Conservation (phyloP, 2,113 vertebrate species). For the Macheiramphus alcinus region DNA sequence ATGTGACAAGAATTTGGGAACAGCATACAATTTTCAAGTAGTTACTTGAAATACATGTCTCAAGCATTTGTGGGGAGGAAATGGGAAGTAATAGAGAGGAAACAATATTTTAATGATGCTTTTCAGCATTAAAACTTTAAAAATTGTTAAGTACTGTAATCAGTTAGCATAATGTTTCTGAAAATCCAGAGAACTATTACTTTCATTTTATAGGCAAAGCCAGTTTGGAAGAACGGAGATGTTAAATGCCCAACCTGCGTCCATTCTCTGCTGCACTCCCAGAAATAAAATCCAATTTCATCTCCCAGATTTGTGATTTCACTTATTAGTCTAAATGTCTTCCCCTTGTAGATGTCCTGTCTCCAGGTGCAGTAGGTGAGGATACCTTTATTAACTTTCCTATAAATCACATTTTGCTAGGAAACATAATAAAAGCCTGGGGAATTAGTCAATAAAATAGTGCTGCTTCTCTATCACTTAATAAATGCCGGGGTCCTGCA, state of each 20-base stretch:
- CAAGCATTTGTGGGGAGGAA: not conserved
- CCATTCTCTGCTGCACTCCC: not conserved
- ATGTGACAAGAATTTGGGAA: not conserved
- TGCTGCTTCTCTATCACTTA: constrained; percentile 34
- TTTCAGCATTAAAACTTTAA: not conserved
- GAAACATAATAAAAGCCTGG: constrained; percentile 61
- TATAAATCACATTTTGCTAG: constrained; percentile 59
- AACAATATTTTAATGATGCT: not conserved
- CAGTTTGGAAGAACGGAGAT: not conserved
- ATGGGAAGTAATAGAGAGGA: not conserved
- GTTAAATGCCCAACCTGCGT: not conserved
- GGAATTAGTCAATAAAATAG: constrained; percentile 60
- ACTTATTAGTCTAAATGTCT: constrained; percentile 53
- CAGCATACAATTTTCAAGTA: not conserved
- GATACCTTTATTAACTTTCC: constrained; percentile 61
- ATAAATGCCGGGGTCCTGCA: constrained; percentile 22
- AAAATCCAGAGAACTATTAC: not conserved
- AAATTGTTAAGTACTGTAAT: not conserved
- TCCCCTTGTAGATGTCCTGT: constrained; percentile 44
- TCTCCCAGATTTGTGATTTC: constrained; percentile 50
- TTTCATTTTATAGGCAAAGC: not conserved
- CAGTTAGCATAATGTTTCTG: not conserved
- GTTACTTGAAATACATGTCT: not conserved
- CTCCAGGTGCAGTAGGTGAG: constrained; percentile 51
- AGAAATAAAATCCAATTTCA: constrained; percentile 47